Evolutionary conservation across 2,797 vertebrate species (phyloP).

Genomic region (Tokudaia tokunoshimensis): DNA sequence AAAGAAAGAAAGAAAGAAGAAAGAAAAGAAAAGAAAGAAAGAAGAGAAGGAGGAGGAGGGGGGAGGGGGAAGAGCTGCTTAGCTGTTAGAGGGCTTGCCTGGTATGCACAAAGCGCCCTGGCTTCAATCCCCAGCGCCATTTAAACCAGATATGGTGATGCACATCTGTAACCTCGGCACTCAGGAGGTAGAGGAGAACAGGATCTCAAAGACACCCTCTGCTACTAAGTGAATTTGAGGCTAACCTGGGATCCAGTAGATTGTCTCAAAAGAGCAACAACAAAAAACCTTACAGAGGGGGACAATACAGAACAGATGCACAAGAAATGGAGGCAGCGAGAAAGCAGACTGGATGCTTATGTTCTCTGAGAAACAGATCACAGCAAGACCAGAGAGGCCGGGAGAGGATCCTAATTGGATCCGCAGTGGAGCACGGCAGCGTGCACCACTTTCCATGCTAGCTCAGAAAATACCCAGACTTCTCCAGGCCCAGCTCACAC

Average conservation of each 20-base stretch:
- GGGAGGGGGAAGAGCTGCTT: background rate
- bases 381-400: background rate
- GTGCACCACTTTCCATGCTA: too few species aligned
- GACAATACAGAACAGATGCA: background rate
- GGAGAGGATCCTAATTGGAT: background rate
- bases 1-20: background rate
- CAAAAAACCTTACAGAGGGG: background rate
- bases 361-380: background rate
- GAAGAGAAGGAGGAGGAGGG: too few species aligned
- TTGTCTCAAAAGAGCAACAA: background rate
- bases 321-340: background rate
- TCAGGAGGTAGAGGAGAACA: background rate
- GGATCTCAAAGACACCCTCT: background rate
- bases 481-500: background rate
- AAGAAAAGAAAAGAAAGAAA: too few species aligned
- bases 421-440: too few species aligned
- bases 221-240: background rate
- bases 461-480: background rate
- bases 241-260: background rate
- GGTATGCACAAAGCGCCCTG: background rate
- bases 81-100: background rate
- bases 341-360: background rate
- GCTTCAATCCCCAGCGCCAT: background rate
- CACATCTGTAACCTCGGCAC: too few species aligned
- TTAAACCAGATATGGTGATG: background rate